These are phyloP conservation scores for Willowsia nigromaculata DNA, from an alignment of 2,888 invertebrate genomes.

Conservation along the genomic window DNA sequence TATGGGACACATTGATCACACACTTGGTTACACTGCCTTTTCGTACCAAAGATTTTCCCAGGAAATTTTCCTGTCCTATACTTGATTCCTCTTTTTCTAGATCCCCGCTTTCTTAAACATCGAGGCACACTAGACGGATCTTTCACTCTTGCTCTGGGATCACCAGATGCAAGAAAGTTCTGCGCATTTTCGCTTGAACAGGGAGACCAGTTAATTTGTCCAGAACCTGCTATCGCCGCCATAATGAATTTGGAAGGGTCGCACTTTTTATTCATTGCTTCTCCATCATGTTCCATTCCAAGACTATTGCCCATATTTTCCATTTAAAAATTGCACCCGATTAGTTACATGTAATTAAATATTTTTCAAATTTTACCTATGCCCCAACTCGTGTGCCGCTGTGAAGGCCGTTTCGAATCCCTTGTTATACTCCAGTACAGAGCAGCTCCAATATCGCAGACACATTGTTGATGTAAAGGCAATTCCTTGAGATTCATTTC, in stretches of 20 bases:
- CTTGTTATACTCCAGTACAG: constrained; percentile 47
- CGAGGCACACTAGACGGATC: constrained; percentile 26
- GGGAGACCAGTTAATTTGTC: constrained; percentile 65
- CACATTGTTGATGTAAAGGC: constrained; percentile 58
- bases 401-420: constrained; percentile 49
- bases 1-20: constrained; percentile 20
- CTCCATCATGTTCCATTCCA: constrained; percentile 73
- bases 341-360: no score
- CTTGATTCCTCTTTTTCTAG: background rate
- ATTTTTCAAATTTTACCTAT: no score
- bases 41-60: constrained; percentile 55
- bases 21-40: constrained; percentile 52
- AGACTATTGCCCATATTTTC: constrained; percentile 25
- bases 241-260: constrained; percentile 51
- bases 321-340: no score
- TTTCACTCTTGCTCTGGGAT: constrained; percentile 38
- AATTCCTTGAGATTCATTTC: constrained; percentile 10
- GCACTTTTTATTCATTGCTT: constrained; percentile 62
- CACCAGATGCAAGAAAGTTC: constrained; percentile 53
- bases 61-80: constrained; percentile 56
- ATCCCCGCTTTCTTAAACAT: constrained; percentile 47
- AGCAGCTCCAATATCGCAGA: constrained; percentile 65
- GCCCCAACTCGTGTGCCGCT: constrained; percentile 53
- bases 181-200: constrained; percentile 62
- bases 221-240: constrained; percentile 57